Evolutionary conservation across 2,797 vertebrate species (phyloP), one percentile per base, ranked within the genome.

Genomic region (Pyrocephalus nanus): DNA sequence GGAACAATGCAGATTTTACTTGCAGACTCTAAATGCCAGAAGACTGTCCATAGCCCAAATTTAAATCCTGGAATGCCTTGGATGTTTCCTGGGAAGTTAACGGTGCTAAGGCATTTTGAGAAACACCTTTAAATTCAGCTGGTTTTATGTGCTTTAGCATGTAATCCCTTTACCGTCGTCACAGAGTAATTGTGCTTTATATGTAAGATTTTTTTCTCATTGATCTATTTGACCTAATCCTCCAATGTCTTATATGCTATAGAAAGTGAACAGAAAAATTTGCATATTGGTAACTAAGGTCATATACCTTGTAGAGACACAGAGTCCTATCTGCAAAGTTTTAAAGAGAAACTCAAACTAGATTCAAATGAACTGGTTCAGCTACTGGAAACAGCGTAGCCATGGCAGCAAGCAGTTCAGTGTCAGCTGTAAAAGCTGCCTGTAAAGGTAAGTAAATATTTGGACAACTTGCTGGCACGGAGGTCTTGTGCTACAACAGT

Each of bases 401-500:
- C 77, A 86, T 95, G 83, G 90, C 80, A 95, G 92, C 92, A 79
- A 73, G 70, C 61, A 65, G 66, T 64, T 93, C 60, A 54, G 45
- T 50, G 77, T 74, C 80, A 82, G 77, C 88, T 87, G 60, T 89
- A 91, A 91, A 84, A 91, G 73, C 67, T 79, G 83, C 64, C 34
- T 73, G 53, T 73, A 78, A 95, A 95, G 81, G 88, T 94, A 77
- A 50, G 88, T 92, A 95, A 95, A 96, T 95, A 94, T 95, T 96
- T 95, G 94, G 90, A 96, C 71, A 94, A 92, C 70, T 94, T 84
- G 58, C 77, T 95, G 88, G 88, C 93, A 76, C 20, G 18, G 83
- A 51, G 36, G 51, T 72, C 43, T 75, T 86, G 79, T 84, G 76
- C 83, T 95, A 45, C 76, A 94, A 66, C 45, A 83, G 79, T 61